phyloP scores from a whole-genome alignment of 2,888 invertebrate species.

The Andrena dorsata region DNA sequence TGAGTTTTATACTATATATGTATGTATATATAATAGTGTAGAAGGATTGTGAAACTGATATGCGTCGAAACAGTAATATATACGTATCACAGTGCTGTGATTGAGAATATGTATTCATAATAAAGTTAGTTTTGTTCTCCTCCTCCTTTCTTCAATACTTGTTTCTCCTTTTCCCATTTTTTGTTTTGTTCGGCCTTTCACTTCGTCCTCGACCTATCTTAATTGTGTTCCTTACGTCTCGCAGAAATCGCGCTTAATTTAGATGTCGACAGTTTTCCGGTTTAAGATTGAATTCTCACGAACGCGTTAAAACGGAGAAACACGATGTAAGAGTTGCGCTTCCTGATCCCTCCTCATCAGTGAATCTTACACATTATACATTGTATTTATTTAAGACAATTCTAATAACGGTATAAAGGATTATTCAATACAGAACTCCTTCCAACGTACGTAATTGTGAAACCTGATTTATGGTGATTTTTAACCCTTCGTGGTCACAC shows the following conservation, averaged over 20 bases:
- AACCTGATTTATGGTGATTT: no score
- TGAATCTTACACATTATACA: conserved; percentile 51
- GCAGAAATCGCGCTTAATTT: conserved; percentile 11
- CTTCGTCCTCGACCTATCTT: conserved; percentile 65
- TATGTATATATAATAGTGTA: conserved; percentile 62
- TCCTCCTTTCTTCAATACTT: conserved; percentile 26
- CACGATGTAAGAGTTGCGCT: conserved; percentile 8
- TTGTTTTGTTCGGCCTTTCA: conserved; percentile 40
- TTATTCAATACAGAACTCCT: neutral
- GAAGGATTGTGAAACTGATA: conserved; percentile 78
- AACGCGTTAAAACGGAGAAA: neutral
- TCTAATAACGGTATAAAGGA: neutral
- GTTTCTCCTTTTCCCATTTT: neutral
- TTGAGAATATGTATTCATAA: conserved; percentile 74
- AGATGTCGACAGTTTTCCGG: neutral
- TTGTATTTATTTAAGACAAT: conserved; percentile 4
- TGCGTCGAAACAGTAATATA: conserved; percentile 77
- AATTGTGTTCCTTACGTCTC: conserved; percentile 22
- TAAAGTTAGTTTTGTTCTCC: conserved; percentile 64
- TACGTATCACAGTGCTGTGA: conserved; percentile 81
- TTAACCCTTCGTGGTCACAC: no score
- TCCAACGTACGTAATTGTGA: no score
- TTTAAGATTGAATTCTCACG: neutral
- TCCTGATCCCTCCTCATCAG: neutral
- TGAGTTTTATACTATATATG: conserved; percentile 59